Conservation (phyloP, 2,113 vertebrate species). For the Ameiurus melas region DNA sequence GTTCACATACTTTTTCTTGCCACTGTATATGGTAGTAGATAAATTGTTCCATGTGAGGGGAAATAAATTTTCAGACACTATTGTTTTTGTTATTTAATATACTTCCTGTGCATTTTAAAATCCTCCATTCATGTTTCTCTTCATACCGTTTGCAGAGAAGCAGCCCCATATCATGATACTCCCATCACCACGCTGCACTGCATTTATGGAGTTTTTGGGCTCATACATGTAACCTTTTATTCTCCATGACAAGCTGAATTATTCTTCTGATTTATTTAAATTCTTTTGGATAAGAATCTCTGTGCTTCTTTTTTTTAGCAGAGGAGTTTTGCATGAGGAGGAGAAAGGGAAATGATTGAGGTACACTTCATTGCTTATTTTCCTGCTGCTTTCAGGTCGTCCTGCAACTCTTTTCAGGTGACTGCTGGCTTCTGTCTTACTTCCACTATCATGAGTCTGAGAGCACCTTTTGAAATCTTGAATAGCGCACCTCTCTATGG, state of each 20-base stretch:
- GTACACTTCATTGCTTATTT: neutral
- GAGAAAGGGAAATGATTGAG: neutral
- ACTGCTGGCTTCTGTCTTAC: neutral
- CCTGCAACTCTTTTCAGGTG: neutral
- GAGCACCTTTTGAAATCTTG: neutral
- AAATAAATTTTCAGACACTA: neutral
- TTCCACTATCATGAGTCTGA: neutral
- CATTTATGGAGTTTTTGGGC: neutral
- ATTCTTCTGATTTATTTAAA: neutral
- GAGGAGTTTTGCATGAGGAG: too few species aligned
- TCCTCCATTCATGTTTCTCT: neutral
- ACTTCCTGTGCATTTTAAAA: neutral
- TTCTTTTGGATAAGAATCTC: neutral
- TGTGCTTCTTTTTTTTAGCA: neutral
- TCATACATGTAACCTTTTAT: neutral
- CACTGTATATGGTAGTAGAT: neutral
- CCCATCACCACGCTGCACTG: neutral
- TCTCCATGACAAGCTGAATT: neutral
- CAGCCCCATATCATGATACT: neutral
- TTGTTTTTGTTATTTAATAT: neutral
- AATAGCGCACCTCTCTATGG: neutral
- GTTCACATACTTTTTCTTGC: too few species aligned
- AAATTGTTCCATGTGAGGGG: neutral
- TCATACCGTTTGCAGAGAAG: neutral
- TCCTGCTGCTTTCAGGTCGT: neutral